Evolutionary conservation across 2,113 vertebrate species (phyloP), one percentile per base, ranked within the genome.

Genomic region (Castor canadensis): DNA sequence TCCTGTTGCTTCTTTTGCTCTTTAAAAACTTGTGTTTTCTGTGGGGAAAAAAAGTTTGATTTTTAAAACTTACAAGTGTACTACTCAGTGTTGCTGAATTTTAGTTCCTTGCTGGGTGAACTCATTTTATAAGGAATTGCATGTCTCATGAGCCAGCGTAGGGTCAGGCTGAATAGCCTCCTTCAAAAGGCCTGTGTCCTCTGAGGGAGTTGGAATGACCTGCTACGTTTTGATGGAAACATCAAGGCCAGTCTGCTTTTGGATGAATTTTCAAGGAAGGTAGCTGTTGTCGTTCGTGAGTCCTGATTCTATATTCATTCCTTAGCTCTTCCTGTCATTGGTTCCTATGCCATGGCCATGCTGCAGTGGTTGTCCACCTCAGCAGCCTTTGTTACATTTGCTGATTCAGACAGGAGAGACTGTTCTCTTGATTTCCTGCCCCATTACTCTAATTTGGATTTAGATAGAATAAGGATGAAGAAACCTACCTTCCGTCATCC

Each of bases 371-470:
- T 30, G 81, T 40, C 16, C 3, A 32, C 56, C 45, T 67, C 32
- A 8, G 26, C 11, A 11, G 58, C 45, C 82, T 56, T 67, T 20
- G 28, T 95, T 56, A 30, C 0, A 49, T 35, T 56, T 91, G 79
- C 88, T 54, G 52, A 0, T 0, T 0, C 1, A 22, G 28, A 9
- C 26, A 43, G 43, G 79, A 92, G 67, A 97, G 66, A 77, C 2
- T 0, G 10, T 92, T 60, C 10, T 5, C 30, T 72, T 28, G 38
- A 66, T 30, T 77, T 60, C 76, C 83, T 87, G n/a, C 47, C n/a
- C n/a, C 43, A 13, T 13, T 80, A 17, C 54, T 60, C 90, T 87
- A 79, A 95, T 94, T 96, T 95, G 80, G 93, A 81, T 79, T 96
- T 95, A 83, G 16, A 90, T 19, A 77, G 26, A 49, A 93, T 72